These are phyloP conservation scores for Cnemophilus loriae DNA, from an alignment of 2,113 vertebrate species.

Conservation along the genomic window DNA sequence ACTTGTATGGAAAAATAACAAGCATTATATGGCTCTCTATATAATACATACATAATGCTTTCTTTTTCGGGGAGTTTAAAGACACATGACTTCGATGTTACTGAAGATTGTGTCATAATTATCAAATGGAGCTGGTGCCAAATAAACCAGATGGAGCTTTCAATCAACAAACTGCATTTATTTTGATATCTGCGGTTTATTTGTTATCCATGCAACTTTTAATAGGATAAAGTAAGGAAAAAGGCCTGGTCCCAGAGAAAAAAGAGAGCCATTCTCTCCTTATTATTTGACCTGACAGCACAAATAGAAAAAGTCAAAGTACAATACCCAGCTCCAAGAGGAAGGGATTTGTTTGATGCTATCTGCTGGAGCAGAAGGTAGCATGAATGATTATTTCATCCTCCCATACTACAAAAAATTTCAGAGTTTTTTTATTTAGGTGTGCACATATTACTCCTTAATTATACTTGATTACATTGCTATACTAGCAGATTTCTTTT, in stretches of 20 bases:
- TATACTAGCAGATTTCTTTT: background rate
- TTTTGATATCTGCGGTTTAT: slow-evolving; percentile 17
- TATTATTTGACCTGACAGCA: background rate
- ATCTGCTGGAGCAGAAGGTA: background rate
- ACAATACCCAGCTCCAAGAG: background rate
- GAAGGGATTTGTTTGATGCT: background rate
- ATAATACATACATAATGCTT: background rate
- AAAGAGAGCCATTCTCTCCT: background rate
- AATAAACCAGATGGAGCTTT: slow-evolving; percentile 40
- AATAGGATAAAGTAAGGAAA: background rate
- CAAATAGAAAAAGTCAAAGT: background rate
- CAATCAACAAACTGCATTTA: slow-evolving; percentile 15
- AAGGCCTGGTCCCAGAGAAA: background rate
- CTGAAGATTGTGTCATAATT: slow-evolving; percentile 1
- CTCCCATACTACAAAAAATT: background rate
- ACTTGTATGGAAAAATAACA: background rate
- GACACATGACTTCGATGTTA: background rate
- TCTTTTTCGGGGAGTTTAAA: background rate
- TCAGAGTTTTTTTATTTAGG: background rate
- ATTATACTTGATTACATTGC: background rate
- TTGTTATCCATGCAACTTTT: slow-evolving; percentile 1
- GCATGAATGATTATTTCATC: background rate
- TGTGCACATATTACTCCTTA: background rate
- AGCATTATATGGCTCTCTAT: background rate
- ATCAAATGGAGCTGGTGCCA: background rate